These are phyloP conservation scores for Caenorhabditis virilis DNA, from an alignment of 2,888 invertebrate genomes.

Conservation along the genomic window DNA sequence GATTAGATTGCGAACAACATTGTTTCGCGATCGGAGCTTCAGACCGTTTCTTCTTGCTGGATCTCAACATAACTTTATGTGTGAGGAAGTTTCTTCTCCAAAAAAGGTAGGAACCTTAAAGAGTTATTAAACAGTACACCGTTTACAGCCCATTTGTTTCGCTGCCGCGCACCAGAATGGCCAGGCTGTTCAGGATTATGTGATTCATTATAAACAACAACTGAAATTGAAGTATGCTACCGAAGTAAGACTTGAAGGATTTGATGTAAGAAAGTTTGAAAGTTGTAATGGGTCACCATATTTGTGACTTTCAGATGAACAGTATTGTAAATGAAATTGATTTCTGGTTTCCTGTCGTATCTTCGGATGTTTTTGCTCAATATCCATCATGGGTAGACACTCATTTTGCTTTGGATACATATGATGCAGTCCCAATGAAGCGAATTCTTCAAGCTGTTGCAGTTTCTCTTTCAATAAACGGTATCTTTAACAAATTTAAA, in stretches of 20 bases:
- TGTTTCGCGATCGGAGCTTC: conserved; percentile 23
- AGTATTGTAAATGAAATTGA: conserved; percentile 29
- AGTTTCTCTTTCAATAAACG: conserved; percentile 50
- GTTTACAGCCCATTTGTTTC: conserved; percentile 30
- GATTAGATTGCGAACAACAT: conserved; percentile 5
- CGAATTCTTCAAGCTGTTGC: conserved; percentile 47
- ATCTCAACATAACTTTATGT: conserved; percentile 22
- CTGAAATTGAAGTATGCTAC: conserved; percentile 4
- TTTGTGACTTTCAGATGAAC: conserved; percentile 4
- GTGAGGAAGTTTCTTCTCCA: conserved; percentile 22
- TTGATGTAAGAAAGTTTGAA: conserved; percentile 4
- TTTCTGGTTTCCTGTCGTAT: conserved; percentile 43
- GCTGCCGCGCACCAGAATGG: conserved; percentile 24
- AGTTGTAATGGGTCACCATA: not conserved
- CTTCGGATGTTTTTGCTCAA: conserved; percentile 41
- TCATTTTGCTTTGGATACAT: conserved; percentile 45
- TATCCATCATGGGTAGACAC: conserved; percentile 58
- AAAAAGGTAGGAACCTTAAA: no score
- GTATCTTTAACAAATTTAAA: no score
- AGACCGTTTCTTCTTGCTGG: conserved; percentile 21
- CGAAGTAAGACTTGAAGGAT: not conserved
- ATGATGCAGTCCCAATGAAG: conserved; percentile 54
- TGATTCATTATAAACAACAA: conserved; percentile 11
- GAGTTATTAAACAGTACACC: not conserved
- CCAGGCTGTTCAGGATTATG: conserved; percentile 5